Percentiles rank a stretch among this genome's conserved stretches.
phyloP scores from a whole-genome alignment of 2,888 invertebrate species.

The Agrilus biguttatus region DNA sequence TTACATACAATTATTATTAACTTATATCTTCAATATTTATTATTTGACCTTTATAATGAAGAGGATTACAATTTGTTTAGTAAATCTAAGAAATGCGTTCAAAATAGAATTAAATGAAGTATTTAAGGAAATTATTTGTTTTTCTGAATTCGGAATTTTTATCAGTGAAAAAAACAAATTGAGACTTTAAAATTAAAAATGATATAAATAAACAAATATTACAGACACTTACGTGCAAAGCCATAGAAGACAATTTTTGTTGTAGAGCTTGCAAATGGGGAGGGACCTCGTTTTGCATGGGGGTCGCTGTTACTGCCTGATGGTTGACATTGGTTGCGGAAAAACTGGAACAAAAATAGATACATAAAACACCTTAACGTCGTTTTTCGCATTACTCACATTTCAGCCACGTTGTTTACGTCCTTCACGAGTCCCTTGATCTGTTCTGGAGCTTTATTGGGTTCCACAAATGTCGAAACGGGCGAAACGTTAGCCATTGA shows the following conservation, averaged over 20 bases:
- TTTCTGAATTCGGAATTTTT: too few species aligned
- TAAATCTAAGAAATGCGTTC: too few species aligned
- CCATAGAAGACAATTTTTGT: conserved; percentile 49
- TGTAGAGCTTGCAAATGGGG: conserved; percentile 56
- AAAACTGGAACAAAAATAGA: neutral
- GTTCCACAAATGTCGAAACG: conserved; percentile 4
- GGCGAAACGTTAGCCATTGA: neutral
- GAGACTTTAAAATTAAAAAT: too few species aligned
- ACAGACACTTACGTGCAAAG: conserved; percentile 32
- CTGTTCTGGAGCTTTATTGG: neutral
- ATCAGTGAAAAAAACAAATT: too few species aligned
- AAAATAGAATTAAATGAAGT: too few species aligned
- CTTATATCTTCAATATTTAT: too few species aligned
- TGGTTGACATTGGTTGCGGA: neutral
- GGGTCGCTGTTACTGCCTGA: conserved; percentile 28
- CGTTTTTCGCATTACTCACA: neutral
- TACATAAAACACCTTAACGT: too few species aligned
- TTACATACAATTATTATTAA: too few species aligned
- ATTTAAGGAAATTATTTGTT: too few species aligned
- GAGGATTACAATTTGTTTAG: too few species aligned
- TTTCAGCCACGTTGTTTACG: conserved; percentile 3
- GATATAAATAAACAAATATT: too few species aligned
- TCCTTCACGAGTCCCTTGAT: conserved; percentile 1
- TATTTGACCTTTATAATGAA: too few species aligned
- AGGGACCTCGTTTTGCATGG: conserved; percentile 49